These are phyloP conservation scores for Diogma glabrata DNA, from an alignment of 2,888 invertebrate species.

Conservation along the genomic window DNA sequence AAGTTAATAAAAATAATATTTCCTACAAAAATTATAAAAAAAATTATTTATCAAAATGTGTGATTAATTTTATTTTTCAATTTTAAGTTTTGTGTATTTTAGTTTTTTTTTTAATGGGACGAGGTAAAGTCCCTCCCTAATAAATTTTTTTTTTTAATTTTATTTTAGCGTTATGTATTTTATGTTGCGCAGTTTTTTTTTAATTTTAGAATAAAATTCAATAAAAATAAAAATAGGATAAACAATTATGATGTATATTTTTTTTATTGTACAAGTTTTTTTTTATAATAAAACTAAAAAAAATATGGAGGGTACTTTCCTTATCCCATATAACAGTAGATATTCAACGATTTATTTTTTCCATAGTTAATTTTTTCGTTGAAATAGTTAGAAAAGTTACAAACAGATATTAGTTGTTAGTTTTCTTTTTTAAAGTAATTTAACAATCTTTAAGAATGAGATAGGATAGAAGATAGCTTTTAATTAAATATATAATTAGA, in stretches of 20 bases:
- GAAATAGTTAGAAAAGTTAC: no score
- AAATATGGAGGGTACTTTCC: conserved; percentile 56
- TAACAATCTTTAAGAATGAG: no score
- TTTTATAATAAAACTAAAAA: conserved; percentile 5
- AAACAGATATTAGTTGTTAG: no score
- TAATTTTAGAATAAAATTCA: conserved; percentile 1
- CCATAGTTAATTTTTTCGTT: no score
- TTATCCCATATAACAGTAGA: conserved; percentile 71
- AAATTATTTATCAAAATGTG: no score
- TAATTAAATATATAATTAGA: no score
- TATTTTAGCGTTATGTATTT: no score
- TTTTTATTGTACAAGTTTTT: conserved; percentile 8
- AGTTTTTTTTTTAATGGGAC: conserved; percentile 15
- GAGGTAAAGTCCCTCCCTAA: conserved; percentile 19
- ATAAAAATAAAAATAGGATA: not conserved
- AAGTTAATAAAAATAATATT: no score
- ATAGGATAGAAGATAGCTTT: no score
- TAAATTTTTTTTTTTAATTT: not conserved
- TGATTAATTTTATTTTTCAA: not conserved
- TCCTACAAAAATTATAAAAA: no score
- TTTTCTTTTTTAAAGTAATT: no score
- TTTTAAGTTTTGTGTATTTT: not conserved
- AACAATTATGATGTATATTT: conserved; percentile 7
- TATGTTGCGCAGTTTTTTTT: not conserved
- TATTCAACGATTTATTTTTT: no score